Evolutionary conservation across 2,113 vertebrate species (phyloP).

Genomic region (Callaeas wilsoni): DNA sequence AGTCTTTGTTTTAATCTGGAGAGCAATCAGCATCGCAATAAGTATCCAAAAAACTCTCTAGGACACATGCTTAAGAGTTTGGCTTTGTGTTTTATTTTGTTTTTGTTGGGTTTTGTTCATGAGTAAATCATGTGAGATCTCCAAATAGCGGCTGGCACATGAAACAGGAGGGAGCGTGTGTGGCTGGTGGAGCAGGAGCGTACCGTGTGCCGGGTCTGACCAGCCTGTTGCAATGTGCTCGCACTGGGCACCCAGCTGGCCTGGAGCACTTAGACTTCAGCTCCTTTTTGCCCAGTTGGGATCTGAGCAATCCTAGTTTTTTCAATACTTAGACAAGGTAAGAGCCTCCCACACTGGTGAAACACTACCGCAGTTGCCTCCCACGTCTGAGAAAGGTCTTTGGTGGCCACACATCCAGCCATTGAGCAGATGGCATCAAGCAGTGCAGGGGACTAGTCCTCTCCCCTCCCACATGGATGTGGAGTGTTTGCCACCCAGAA

Average conservation of each 20-base stretch:
- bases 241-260: background rate
- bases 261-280: background rate
- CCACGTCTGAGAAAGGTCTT: background rate
- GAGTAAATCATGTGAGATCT: constrained; percentile 19
- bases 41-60: background rate
- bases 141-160: background rate
- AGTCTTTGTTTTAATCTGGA: constrained; percentile 47
- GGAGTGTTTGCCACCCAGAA: background rate
- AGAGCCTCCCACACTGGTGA: background rate
- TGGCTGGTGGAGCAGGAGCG: background rate
- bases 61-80: background rate
- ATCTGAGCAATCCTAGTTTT: background rate
- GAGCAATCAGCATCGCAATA: background rate
- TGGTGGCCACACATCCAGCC: background rate
- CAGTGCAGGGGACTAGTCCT: background rate
- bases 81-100: constrained; percentile 20
- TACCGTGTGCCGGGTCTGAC: background rate
- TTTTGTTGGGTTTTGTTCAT: constrained; percentile 9
- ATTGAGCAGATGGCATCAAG: background rate
- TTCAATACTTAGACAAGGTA: background rate
- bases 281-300: background rate
- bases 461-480: background rate
- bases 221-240: background rate
- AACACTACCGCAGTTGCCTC: background rate
- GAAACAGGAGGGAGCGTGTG: background rate